Evolutionary conservation across 2,113 vertebrate genomes (phyloP), one percentile per base, ranked within the genome.

Genomic region (Peromyscus leucopus): DNA sequence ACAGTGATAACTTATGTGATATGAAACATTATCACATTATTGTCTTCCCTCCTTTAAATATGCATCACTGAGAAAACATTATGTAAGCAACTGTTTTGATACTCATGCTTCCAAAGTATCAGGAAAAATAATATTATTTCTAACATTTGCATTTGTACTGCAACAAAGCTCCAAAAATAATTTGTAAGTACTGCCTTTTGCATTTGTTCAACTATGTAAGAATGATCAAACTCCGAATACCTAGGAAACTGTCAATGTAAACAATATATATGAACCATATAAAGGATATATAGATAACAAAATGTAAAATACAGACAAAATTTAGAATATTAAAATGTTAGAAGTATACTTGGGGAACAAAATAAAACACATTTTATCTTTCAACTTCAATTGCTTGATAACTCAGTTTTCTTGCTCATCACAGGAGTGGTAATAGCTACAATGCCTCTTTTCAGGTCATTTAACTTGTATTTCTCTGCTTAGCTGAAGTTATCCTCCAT

Each of bases 41-140:
- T 61, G 57, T 84, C n/a, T 13, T 61, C 80, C 59, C 55, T 59
- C 15, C 36, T 83, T 59, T 39, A 59, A 83, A 83, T 83, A 59
- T 39, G 12, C 36, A 83, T 39, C 55, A 82, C 11, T 59, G 11
- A 82, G 55, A 83, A 83, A 61, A 61, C 57, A 46, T 13, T 39
- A 61, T 39, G 36, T n/a, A 82, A 39, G 57, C 33, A 69, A 33
- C 65, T 61, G 61, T 51, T 89, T 67, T 82, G 59, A 94, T 6
- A 93, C 57, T 59, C 4, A 87, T 71, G 96, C 17, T 82, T 94
- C 61, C 72, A 96, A 89, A 82, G 80, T 91, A 26, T 94, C 94
- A 98, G 55, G 75, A 95, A 96, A 96, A 96, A 96, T 59, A 87
- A 89, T 51, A 82, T 36, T 86, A 84, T 57, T 92, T 90, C 71